These are phyloP conservation scores for Heterotilapia buettikoferi DNA, from an alignment of 2,113 vertebrate species.

Conservation along the genomic window DNA sequence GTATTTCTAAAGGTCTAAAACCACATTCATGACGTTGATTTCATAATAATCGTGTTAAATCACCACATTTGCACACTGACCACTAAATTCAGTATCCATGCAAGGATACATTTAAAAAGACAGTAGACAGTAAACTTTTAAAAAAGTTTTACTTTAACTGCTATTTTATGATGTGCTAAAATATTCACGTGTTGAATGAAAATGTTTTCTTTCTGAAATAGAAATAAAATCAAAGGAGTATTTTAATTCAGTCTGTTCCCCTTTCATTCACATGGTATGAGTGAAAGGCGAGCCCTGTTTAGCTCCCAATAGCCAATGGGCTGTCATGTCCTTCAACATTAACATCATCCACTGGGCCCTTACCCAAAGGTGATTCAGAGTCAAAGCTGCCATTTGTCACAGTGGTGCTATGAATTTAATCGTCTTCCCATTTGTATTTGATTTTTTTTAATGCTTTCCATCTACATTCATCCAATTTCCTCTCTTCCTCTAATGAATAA, in stretches of 20 bases:
- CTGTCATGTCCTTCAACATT: constrained; percentile 9
- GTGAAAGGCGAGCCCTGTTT: neutral
- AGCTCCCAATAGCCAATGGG: constrained; percentile 2
- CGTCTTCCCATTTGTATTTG: neutral
- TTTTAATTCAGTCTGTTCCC: neutral
- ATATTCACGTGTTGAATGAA: neutral
- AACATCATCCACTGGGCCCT: constrained; percentile 14
- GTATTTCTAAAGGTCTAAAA: neutral
- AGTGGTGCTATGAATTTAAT: neutral
- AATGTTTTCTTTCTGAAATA: neutral
- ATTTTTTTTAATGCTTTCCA: neutral
- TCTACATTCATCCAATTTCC: neutral
- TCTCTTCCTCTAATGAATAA: constrained; percentile 43
- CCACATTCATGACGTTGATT: neutral
- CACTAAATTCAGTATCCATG: neutral
- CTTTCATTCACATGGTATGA: neutral
- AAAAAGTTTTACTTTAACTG: neutral
- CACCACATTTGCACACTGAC: neutral
- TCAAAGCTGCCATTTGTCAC: constrained; percentile 25
- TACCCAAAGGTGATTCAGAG: constrained; percentile 20
- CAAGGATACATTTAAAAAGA: neutral
- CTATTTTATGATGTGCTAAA: neutral
- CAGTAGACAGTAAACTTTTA: neutral
- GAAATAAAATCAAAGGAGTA: neutral
- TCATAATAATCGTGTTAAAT: neutral